Conservation (phyloP, 2,888 invertebrate species). For the Hypselothyrea guttata region DNA sequence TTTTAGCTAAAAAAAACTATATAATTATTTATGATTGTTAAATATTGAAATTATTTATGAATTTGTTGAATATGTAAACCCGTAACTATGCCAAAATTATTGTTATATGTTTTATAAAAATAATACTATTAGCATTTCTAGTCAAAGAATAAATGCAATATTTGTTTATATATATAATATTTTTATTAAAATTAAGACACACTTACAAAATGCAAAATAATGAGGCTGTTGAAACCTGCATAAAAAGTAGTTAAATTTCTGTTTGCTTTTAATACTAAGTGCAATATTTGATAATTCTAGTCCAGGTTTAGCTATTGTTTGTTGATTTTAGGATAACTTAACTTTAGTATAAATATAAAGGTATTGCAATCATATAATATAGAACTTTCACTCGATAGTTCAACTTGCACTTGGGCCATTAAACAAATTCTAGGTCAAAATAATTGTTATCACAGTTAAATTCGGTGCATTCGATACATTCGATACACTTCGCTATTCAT, state of each 20-base stretch:
- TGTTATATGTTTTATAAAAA: slow-evolving; percentile 20
- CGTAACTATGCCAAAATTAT: slow-evolving; percentile 22
- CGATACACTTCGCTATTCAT: slow-evolving; percentile 42
- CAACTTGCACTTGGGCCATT: slow-evolving; percentile 57
- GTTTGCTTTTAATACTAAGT: slow-evolving; percentile 43
- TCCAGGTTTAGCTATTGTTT: no score
- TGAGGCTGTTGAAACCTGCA: slow-evolving; percentile 11
- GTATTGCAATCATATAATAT: slow-evolving; percentile 26
- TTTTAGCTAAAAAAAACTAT: slow-evolving; percentile 37
- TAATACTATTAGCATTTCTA: slow-evolving; percentile 19
- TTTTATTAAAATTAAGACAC: slow-evolving; percentile 26
- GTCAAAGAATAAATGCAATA: slow-evolving; percentile 20
- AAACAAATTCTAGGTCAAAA: slow-evolving; percentile 57
- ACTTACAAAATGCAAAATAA: slow-evolving; percentile 17
- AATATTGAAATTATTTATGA: slow-evolving; percentile 41
- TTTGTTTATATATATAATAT: slow-evolving; percentile 11
- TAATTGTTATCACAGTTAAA: slow-evolving; percentile 72
- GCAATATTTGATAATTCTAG: slow-evolving; percentile 21
- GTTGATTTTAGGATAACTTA: slow-evolving; percentile 45
- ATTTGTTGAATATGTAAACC: slow-evolving; percentile 34
- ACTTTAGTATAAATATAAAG: slow-evolving; percentile 46
- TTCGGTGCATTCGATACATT: slow-evolving; percentile 74
- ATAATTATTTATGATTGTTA: slow-evolving; percentile 54
- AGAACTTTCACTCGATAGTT: slow-evolving; percentile 52
- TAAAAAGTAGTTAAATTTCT: slow-evolving; percentile 7